Conservation (phyloP, 1,140 invertebrate genomes). For the Ceratitis capitata region DNA sequence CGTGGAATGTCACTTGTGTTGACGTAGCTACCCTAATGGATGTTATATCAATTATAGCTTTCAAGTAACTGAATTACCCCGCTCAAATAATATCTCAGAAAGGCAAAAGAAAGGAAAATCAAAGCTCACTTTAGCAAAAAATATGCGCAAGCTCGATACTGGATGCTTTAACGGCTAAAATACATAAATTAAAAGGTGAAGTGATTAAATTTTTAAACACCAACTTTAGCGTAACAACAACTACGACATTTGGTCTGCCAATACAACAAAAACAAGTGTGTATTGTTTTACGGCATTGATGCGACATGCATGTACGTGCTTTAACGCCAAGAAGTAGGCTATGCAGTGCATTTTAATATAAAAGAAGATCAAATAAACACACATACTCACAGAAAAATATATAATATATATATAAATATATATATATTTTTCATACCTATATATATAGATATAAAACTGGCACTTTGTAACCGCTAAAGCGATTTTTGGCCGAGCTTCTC, state of each 20-base stretch:
- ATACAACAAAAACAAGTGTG: background rate
- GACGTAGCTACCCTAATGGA: no score
- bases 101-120: background rate
- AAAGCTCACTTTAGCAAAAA: no score
- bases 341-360: background rate
- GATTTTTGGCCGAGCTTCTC: no score
- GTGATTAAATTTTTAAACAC: slow-evolving; percentile 23
- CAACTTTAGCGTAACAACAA: background rate
- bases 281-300: slow-evolving; percentile 1
- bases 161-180: background rate
- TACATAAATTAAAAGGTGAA: background rate
- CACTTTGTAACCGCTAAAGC: no score
- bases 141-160: background rate
- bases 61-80: no score
- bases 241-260: background rate
- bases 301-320: background rate
- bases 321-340: slow-evolving; percentile 1
- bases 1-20: no score
- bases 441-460: no score
- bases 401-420: background rate
- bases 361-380: background rate
- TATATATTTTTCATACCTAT: no score
- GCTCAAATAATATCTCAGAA: no score
- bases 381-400: background rate
- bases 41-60: no score